These are phyloP conservation scores for Aplysia californica DNA, from an alignment of 1,140 invertebrate genomes.

Conservation along the genomic window DNA sequence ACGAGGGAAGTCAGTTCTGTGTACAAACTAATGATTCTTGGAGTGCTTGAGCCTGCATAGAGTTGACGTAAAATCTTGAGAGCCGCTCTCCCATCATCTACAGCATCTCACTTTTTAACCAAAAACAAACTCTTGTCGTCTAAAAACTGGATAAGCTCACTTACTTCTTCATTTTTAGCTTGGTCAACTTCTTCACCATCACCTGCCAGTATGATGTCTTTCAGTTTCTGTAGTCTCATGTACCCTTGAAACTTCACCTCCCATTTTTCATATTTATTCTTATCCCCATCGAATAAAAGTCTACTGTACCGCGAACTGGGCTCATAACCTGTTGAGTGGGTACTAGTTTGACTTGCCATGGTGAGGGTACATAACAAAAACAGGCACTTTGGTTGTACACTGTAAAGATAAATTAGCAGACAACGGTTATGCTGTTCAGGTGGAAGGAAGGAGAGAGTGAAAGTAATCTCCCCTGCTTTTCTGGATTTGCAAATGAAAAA, in stretches of 20 bases:
- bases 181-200: neutral
- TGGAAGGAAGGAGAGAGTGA: no score
- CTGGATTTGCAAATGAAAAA: no score
- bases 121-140: slow-evolving; percentile 22
- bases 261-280: slow-evolving; percentile 24
- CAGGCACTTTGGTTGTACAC: no score
- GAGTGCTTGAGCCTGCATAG: slow-evolving; percentile 1
- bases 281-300: slow-evolving; percentile 28
- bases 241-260: slow-evolving; percentile 25
- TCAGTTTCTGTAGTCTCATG: slow-evolving; percentile 4
- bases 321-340: slow-evolving; percentile 28
- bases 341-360: no score
- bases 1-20: slow-evolving; percentile 15
- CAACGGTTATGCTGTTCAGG: no score
- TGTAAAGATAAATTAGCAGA: no score
- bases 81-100: slow-evolving; percentile 15
- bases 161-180: slow-evolving; percentile 13
- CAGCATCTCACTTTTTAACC: slow-evolving; percentile 11
- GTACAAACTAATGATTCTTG: slow-evolving; percentile 18
- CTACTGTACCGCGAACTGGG: neutral
- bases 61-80: slow-evolving; percentile 4
- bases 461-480: no score
- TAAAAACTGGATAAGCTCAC: slow-evolving; percentile 17
- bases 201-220: neutral
- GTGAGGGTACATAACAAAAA: no score